Evolutionary conservation across 1,140 invertebrate species (phyloP).

Genomic region (Bombyx mandarina): DNA sequence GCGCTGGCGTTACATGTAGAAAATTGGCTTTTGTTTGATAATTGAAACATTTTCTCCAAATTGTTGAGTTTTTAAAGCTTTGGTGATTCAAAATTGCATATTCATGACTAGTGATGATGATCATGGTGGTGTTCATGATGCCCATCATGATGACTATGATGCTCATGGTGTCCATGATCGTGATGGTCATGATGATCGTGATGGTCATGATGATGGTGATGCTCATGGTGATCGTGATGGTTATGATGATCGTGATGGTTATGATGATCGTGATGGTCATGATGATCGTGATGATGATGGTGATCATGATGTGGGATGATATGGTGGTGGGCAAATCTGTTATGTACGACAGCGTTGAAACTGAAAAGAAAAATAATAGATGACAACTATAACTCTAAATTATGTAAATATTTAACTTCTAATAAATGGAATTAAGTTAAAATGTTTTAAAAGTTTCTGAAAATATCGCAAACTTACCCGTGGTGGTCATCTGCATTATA

Average conservation of each 20-base stretch:
- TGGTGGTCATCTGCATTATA: constrained; percentile 56
- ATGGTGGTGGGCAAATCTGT: constrained; percentile 29
- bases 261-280: not conserved
- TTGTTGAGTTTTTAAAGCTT: constrained; percentile 16
- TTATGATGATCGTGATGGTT: constrained; percentile 20
- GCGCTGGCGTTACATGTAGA: constrained; percentile 15
- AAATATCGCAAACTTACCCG: constrained; percentile 17
- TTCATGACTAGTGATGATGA: constrained; percentile 22
- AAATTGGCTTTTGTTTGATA: too few relatives aligned
- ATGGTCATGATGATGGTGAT: constrained; percentile 16
- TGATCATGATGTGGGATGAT: constrained; percentile 18
- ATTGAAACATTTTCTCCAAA: constrained; percentile 5
- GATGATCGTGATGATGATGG: constrained; percentile 1
- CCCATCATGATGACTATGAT: constrained; percentile 20
- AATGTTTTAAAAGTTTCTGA: not conserved
- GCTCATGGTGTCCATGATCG: constrained; percentile 16
- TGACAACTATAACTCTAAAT: too few relatives aligned
- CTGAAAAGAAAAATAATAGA: constrained; percentile 16
- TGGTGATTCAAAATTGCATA: constrained; percentile 7
- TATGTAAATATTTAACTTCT: too few relatives aligned
- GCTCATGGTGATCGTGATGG: constrained; percentile 19
- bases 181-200: constrained; percentile 7
- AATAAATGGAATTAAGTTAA: not conserved
- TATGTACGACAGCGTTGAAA: constrained; percentile 38
- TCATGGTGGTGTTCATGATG: constrained; percentile 18